These are phyloP conservation scores for Neoarius graeffei DNA, from an alignment of 2,113 vertebrate species.

Conservation along the genomic window DNA sequence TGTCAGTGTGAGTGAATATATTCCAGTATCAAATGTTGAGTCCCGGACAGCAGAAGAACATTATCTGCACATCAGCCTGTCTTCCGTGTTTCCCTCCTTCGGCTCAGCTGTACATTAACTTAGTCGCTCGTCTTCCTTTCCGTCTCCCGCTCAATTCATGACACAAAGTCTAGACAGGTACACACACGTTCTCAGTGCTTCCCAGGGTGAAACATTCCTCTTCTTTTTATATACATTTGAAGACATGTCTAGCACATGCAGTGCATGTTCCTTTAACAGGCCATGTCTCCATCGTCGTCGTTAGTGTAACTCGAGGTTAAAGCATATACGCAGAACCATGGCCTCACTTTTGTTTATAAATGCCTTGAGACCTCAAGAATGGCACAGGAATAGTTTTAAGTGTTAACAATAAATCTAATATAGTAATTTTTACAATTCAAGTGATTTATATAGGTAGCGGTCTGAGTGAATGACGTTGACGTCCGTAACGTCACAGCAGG, in stretches of 20 bases:
- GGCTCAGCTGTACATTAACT: neutral
- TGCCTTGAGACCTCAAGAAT: no score
- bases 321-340: no score
- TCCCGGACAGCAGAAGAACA: neutral
- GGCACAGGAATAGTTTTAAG: no score
- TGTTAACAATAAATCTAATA: no score
- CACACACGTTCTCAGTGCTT: neutral
- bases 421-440: no score
- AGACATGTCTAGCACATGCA: neutral
- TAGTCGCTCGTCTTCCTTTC: neutral
- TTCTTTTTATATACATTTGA: conserved; percentile 10
- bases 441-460: no score
- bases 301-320: no score
- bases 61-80: neutral
- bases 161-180: conserved; percentile 32
- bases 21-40: neutral
- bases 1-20: neutral
- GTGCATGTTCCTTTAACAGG: conserved; percentile 6
- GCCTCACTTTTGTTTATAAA: no score
- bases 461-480: no score
- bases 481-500: no score
- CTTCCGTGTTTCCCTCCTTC: neutral
- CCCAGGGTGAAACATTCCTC: neutral
- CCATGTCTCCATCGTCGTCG: neutral
- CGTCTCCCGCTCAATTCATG: neutral